Evolutionary conservation across 2,888 invertebrate species (phyloP).

Genomic region (Sphecodes monilicornis): DNA sequence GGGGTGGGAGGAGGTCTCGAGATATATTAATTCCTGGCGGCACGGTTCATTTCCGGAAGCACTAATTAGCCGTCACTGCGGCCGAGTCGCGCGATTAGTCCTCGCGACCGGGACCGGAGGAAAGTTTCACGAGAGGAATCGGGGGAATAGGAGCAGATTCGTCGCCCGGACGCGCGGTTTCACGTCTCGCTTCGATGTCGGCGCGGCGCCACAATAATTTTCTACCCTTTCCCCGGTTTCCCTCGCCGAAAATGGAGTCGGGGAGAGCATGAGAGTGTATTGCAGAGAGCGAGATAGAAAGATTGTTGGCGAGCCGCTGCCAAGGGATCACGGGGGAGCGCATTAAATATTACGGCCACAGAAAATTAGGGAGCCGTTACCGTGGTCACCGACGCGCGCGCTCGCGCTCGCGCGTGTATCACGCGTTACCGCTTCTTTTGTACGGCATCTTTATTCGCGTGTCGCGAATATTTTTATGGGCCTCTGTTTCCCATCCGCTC

Average conservation of each 20-base stretch:
- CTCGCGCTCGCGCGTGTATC: neutral
- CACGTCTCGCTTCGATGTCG: slow-evolving; percentile 55
- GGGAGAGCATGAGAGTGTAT: neutral
- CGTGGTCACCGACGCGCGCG: neutral
- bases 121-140: slow-evolving; percentile 41
- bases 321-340: slow-evolving; percentile 32
- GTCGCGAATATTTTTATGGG: slow-evolving; percentile 38
- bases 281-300: neutral
- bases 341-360: slow-evolving; percentile 64
- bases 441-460: neutral
- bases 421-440: neutral
- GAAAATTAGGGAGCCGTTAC: slow-evolving; percentile 66
- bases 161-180: slow-evolving; percentile 3
- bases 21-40: slow-evolving; percentile 66
- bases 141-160: neutral
- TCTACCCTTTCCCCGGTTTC: slow-evolving; percentile 44
- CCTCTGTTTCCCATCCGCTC: neutral
- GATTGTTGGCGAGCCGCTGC: slow-evolving; percentile 26
- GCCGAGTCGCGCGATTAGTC: slow-evolving; percentile 54
- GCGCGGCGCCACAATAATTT: slow-evolving; percentile 73
- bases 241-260: slow-evolving; percentile 59
- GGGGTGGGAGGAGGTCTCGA: neutral
- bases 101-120: slow-evolving; percentile 25
- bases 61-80: slow-evolving; percentile 72
- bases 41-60: slow-evolving; percentile 71